Base-by-base conservation (phyloP, 2,888 invertebrate species). In the Matsumyia berberina region DNA sequence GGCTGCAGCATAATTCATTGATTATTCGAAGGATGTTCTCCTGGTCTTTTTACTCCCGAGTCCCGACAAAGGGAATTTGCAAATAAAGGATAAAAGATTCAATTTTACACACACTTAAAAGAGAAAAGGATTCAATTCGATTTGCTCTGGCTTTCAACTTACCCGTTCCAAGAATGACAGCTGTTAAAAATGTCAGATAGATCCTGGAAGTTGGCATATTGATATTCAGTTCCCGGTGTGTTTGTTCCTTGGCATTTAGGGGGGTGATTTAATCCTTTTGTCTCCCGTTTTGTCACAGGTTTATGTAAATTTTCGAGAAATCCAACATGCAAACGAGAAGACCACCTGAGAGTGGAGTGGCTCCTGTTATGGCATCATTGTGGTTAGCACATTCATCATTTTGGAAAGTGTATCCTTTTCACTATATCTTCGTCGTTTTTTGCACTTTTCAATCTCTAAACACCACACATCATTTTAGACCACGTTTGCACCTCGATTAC, bases 171-270 rank as follows among this genome's bases (percentile, higher is more conserved):
- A 85, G 64, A 76, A 85, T 85, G 79, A 85, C 85, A 85, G 79
- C 79, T 80, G 85, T 80, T 85, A 80, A 74, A 66, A 85, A 79
- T 66, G 80, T 85, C 64, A 85, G 60, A 70, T 85, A 85, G 64
- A 85, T 74, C 74, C 85, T 76, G 70, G 76, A 70, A 70, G 80
- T 79, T 79, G 80, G 85, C 85, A 85, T 85, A 78, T 83, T 83
- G 83, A 83, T 64, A 69, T 83, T 78, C 57, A 73, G 69, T 73
- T 64, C 55, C 78, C 57, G 44, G 35, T 31, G 31, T 60, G 39
- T 83, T 64, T 77, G 15, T 49, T 33, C 12, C 35, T 66, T 70
- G 69, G 35, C 81, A 69, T 69, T 33, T 15, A 35, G 11, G 7
- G n/a, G 9, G 35, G 19, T 29, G 39, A 11, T 31, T 72, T 69